phyloP scores from a whole-genome alignment of 2,113 vertebrate species.

The Epinephelus lanceolatus region DNA sequence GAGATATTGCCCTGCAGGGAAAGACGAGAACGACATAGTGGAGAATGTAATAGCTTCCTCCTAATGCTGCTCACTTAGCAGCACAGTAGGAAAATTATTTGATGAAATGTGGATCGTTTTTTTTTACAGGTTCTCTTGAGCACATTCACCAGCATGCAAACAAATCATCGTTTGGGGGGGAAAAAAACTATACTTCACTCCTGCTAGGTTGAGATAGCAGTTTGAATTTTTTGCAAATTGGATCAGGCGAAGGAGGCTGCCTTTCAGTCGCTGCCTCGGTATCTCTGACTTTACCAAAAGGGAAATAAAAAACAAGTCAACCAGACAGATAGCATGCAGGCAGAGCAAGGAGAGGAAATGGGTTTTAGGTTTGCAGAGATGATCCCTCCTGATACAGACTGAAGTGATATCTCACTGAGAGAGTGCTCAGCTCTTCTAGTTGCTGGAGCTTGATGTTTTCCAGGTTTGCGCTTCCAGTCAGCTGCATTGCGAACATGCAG shows the following conservation, averaged over 20 bases:
- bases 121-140: background rate
- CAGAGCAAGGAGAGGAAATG: slow-evolving; percentile 39
- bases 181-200: background rate
- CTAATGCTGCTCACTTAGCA: slow-evolving; percentile 38
- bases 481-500: slow-evolving; percentile 2
- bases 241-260: background rate
- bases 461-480: background rate
- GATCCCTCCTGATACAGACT: slow-evolving; percentile 39
- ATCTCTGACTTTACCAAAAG: slow-evolving; percentile 43
- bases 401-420: slow-evolving; percentile 47
- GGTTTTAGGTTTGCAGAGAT: slow-evolving; percentile 46
- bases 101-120: background rate
- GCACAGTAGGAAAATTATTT: slow-evolving; percentile 25
- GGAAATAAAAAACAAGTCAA: slow-evolving; percentile 46
- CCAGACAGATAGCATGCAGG: slow-evolving; percentile 38
- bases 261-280: background rate
- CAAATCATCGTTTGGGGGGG: background rate
- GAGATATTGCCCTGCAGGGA: slow-evolving; percentile 12
- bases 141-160: background rate
- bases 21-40: background rate
- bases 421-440: background rate
- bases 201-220: background rate
- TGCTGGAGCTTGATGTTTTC: background rate
- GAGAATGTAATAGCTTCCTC: slow-evolving; percentile 30
- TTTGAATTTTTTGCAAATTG: slow-evolving; percentile 28